Evolutionary conservation across 2,797 vertebrate genomes (phyloP).

Genomic region (Oceanodroma leucorhoa): DNA sequence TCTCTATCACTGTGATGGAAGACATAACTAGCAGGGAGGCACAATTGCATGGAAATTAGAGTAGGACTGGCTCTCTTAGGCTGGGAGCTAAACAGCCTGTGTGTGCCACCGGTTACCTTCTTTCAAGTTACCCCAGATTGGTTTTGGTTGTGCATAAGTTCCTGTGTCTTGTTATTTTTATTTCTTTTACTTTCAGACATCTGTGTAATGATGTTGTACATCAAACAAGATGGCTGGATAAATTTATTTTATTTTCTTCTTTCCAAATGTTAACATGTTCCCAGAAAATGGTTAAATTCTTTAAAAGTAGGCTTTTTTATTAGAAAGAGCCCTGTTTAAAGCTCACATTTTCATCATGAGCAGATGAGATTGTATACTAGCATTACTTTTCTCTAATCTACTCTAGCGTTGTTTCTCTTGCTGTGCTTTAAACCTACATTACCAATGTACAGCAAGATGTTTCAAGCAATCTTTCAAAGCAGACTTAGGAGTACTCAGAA

Average conservation of each 20-base stretch:
- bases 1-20: background rate
- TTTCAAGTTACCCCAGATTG: background rate
- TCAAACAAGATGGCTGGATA: background rate
- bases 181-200: background rate
- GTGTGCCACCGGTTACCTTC: background rate
- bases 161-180: background rate
- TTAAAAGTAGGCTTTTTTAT: background rate
- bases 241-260: background rate
- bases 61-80: background rate
- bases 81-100: background rate
- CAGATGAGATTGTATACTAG: background rate
- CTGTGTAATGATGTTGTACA: background rate
- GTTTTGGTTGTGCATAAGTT: background rate
- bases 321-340: background rate
- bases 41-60: background rate
- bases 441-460: background rate
- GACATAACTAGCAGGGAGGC: background rate
- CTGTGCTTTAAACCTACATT: background rate
- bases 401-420: background rate
- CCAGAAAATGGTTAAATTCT: background rate
- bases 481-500: background rate
- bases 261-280: background rate
- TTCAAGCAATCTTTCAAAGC: background rate
- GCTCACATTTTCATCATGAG: background rate
- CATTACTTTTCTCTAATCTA: background rate